phyloP scores from a whole-genome alignment of 64 coral and sea anemone species.

The Stylophora pistillata region DNA sequence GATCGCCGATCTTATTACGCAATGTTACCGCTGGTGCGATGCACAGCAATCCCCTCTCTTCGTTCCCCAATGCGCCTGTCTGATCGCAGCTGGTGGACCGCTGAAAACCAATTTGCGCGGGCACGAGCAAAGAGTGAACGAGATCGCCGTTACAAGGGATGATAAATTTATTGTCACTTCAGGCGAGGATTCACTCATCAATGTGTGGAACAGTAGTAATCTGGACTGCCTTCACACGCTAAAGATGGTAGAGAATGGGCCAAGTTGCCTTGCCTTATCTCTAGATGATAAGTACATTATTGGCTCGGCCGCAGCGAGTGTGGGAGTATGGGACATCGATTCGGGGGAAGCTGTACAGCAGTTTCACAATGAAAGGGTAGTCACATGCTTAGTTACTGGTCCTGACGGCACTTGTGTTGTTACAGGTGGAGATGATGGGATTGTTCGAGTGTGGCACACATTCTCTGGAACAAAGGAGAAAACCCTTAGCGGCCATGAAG shows the following conservation, averaged over 20 bases:
- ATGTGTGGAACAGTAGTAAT: conserved; percentile 85
- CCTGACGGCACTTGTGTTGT: conserved; percentile 49
- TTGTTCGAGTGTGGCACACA: conserved; percentile 53
- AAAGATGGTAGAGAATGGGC: conserved; percentile 60
- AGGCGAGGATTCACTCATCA: conserved; percentile 76
- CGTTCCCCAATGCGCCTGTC: conserved; percentile 64
- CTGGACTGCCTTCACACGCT: conserved; percentile 78
- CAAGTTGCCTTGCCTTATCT: conserved; percentile 52
- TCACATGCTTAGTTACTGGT: conserved; percentile 61
- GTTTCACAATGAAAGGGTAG: conserved; percentile 54
- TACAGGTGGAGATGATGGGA: conserved; percentile 48
- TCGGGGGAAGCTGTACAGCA: conserved; percentile 68
- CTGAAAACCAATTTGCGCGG: conserved; percentile 84
- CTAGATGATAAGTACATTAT: conserved; percentile 62
- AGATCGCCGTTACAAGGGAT: conserved; percentile 63
- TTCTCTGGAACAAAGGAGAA: conserved; percentile 3
- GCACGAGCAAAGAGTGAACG: conserved; percentile 76
- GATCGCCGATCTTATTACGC: conserved; percentile 59
- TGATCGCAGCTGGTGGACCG: conserved; percentile 83
- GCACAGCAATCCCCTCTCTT: conserved; percentile 56
- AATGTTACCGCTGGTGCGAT: conserved; percentile 78
- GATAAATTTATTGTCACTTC: conserved; percentile 80
- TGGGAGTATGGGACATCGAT: conserved; percentile 83
- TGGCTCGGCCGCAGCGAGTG: conserved; percentile 37
- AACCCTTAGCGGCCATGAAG: conserved; percentile 62